Percentiles rank a stretch among this genome's conserved stretches.
These are phyloP conservation scores for Drosophila orosa DNA, from an alignment of 1,140 invertebrate species.

Conservation along the genomic window DNA sequence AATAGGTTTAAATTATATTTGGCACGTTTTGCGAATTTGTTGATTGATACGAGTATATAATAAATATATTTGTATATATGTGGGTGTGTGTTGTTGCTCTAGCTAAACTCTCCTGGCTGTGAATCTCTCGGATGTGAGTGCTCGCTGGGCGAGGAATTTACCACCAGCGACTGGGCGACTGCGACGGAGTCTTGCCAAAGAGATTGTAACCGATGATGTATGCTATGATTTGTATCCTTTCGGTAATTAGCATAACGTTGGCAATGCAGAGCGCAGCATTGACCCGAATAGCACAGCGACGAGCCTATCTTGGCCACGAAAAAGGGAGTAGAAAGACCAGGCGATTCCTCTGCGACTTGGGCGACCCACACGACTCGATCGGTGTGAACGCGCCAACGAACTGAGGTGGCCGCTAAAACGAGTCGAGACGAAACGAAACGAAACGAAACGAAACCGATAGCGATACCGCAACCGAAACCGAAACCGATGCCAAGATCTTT, in stretches of 20 bases:
- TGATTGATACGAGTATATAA: constrained; percentile 60
- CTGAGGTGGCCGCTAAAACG: constrained; percentile 18
- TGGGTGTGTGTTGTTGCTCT: constrained; percentile 5
- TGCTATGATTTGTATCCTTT: constrained; percentile 82
- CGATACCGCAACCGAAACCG: constrained; percentile 5
- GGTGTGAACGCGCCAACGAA: constrained; percentile 44
- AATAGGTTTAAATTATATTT: constrained; percentile 82
- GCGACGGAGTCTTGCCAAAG: constrained; percentile 75
- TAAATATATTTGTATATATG: constrained; percentile 66
- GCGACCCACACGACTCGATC: constrained; percentile 37
- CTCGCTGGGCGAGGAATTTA: constrained; percentile 17
- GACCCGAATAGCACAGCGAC: constrained; percentile 63
- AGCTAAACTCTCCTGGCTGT: constrained; percentile 28
- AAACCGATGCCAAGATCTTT: constrained; percentile 50
- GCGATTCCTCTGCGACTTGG: constrained; percentile 1
- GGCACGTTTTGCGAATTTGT: constrained; percentile 74
- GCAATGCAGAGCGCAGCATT: constrained; percentile 77
- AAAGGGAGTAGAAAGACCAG: neutral
- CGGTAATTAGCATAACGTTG: constrained; percentile 84
- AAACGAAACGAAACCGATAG: constrained; percentile 15
- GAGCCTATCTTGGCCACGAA: constrained; percentile 73
- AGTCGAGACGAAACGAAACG: neutral
- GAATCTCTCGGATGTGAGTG: constrained; percentile 19
- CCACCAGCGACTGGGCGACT: constrained; percentile 49
- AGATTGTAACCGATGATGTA: constrained; percentile 84